These are phyloP conservation scores for Dryobotodes eremita DNA, from an alignment of 2,888 invertebrate genomes.

Conservation along the genomic window DNA sequence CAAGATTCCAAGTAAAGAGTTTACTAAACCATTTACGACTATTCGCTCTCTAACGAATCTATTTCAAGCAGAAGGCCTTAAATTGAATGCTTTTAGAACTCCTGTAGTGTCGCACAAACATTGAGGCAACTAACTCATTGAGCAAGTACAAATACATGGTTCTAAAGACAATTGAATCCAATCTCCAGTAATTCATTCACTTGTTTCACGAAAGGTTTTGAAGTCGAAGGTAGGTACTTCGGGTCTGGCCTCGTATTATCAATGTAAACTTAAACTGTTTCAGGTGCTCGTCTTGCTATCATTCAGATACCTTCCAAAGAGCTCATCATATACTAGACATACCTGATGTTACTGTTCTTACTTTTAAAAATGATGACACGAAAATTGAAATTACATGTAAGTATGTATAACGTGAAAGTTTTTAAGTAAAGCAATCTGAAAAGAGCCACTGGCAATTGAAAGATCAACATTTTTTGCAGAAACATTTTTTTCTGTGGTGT, in stretches of 20 bases:
- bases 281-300: slow-evolving; percentile 92
- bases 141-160: neutral
- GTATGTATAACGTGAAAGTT: slow-evolving; percentile 65
- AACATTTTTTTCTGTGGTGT: neutral
- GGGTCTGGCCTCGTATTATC: neutral
- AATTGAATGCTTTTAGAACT: slow-evolving; percentile 38
- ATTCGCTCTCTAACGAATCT: slow-evolving; percentile 24
- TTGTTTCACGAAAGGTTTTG: slow-evolving; percentile 12
- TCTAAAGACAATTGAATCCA: slow-evolving; percentile 31
- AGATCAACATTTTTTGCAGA: neutral
- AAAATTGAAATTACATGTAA: slow-evolving; percentile 89
- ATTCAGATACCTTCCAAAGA: slow-evolving; percentile 91
- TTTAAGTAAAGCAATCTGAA: neutral
- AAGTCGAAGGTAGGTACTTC: neutral
- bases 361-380: slow-evolving; percentile 75
- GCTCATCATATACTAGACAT: slow-evolving; percentile 90
- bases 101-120: slow-evolving; percentile 20
- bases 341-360: slow-evolving; percentile 84
- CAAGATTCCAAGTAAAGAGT: slow-evolving; percentile 19
- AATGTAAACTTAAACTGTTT: slow-evolving; percentile 54
- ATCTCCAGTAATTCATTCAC: slow-evolving; percentile 29
- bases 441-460: neutral
- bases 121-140: slow-evolving; percentile 10
- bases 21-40: slow-evolving; percentile 4
- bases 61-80: slow-evolving; percentile 13